Percentiles rank a stretch among this genome's conserved stretches.
These are phyloP conservation scores for Bubo bubo DNA, from an alignment of 2,113 vertebrate genomes.

Conservation along the genomic window DNA sequence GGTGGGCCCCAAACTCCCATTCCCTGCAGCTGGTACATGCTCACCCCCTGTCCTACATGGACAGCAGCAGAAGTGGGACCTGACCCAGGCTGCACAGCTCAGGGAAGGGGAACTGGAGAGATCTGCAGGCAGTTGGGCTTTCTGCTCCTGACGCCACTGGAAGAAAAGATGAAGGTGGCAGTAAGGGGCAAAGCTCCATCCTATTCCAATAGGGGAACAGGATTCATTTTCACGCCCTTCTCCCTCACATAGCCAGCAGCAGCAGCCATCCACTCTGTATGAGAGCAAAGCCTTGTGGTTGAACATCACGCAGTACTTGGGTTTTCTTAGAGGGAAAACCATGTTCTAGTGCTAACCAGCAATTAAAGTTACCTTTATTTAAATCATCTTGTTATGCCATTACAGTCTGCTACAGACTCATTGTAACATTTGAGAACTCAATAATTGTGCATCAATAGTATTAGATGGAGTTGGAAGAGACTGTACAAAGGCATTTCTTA, in stretches of 20 bases:
- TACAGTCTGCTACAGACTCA: background rate
- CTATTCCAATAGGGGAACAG: background rate
- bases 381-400: background rate
- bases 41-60: rapidly evolving
- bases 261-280: background rate
- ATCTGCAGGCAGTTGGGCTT: background rate
- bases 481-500: background rate
- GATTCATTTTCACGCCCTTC: background rate
- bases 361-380: background rate
- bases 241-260: background rate
- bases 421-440: background rate
- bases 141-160: background rate
- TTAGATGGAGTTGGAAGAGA: background rate
- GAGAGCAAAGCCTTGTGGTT: background rate
- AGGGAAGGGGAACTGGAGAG: background rate
- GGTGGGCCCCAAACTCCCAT: background rate
- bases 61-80: background rate
- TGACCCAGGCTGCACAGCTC: background rate
- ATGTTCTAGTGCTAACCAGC: background rate
- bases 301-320: background rate
- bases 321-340: background rate
- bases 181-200: background rate
- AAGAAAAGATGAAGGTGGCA: background rate
- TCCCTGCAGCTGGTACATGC: background rate
- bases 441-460: background rate